Evolutionary conservation across 2,888 invertebrate genomes (phyloP).

Genomic region (Dynastes maya): DNA sequence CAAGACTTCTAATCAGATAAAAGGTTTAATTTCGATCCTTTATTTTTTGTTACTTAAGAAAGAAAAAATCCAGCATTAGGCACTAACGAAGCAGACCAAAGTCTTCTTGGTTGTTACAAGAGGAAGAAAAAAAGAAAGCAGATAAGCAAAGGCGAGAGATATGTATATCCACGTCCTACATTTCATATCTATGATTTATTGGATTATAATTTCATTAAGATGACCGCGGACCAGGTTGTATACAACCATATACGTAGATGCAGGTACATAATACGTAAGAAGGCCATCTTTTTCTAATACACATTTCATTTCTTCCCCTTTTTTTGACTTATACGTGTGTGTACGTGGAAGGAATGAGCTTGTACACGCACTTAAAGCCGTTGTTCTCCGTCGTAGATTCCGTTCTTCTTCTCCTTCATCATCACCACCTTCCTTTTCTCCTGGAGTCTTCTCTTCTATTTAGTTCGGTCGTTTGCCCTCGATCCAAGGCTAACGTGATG

Average conservation of each 20-base stretch:
- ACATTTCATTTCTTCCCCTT: background rate
- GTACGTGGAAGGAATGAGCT: background rate
- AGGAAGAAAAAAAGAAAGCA: conserved; percentile 20
- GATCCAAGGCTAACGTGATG: conserved; percentile 60
- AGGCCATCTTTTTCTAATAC: conserved; percentile 3
- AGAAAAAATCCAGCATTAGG: background rate
- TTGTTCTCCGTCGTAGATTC: background rate
- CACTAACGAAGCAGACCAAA: background rate
- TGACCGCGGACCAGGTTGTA: conserved; percentile 11
- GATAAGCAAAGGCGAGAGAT: conserved; percentile 2
- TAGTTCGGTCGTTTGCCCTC: conserved; percentile 60
- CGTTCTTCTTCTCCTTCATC: conserved; percentile 9
- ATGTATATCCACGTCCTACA: background rate
- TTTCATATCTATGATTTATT: conserved; percentile 41
- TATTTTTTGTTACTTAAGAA: background rate
- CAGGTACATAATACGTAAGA: too few relatives aligned
- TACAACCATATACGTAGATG: background rate
- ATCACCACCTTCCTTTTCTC: background rate
- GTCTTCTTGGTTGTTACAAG: background rate
- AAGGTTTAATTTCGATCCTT: background rate
- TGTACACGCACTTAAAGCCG: conserved; percentile 9
- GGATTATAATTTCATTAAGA: conserved; percentile 42
- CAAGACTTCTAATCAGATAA: too few relatives aligned
- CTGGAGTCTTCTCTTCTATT: conserved; percentile 53
- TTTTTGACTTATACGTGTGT: background rate